Base-by-base conservation (phyloP, 2,797 vertebrate species). In the Molossus molossus region DNA sequence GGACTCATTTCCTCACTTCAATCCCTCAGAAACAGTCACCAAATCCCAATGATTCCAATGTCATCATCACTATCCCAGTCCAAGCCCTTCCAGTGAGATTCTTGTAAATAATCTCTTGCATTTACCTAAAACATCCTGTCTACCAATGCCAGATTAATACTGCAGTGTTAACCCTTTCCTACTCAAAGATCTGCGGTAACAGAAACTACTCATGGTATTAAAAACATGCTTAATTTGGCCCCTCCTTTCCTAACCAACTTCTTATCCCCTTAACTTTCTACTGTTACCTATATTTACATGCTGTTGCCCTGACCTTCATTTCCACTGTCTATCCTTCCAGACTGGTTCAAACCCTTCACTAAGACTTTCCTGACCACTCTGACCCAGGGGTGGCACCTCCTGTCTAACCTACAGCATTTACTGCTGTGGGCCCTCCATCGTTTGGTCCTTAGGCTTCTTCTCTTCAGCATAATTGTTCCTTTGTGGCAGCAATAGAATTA, bases 161-260 rank as follows among this genome's bases (percentile, higher is more conserved):
- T 64, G 65, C 58, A 81, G 1, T 79, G 45, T 20, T 79, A 82
- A 84, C 20, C 33, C 62, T 76, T 75, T 73, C 55, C n/a, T 81
- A 77, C 40, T 72, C 57, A 55, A 82, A 92, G 33, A 72, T 45
- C 21, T 60, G 20, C 12, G 81, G 33, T 84, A 81, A 90, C 45
- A 33, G 64, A 94, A 95, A 90, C 37, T 21, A 67, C 18, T 45
- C 9, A 10, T 6, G 58, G 12, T 57, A 86, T 93, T 82, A 94
- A 93, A 91, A 81, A 72, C 25, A 23, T 57, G 33, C 40, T 84
- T 83, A 80, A 33, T 65, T 50, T 80, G 40, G 62, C 13, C 40
- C 50, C 67, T 20, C 21, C 80, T 62, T 76, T 73, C 20, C 45
- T 85, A 91, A 76, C n/a, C 25, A 65, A 70, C 40, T 84, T 86